These are phyloP conservation scores for Eumeta japonica DNA, from an alignment of 1,140 invertebrate genomes.

Conservation along the genomic window DNA sequence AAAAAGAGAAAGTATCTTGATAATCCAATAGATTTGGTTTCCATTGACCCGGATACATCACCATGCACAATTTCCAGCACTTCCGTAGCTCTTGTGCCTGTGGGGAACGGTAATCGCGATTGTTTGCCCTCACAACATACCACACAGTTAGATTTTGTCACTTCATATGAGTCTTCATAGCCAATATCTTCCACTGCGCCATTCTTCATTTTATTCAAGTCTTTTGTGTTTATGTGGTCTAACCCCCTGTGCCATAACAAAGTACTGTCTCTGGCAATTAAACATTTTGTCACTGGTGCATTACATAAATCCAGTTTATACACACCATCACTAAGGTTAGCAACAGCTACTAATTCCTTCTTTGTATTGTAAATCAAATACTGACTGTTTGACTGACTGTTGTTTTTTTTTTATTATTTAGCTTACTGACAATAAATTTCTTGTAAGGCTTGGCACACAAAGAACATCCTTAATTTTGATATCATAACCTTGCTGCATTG, in stretches of 20 bases:
- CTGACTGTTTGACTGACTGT: no score
- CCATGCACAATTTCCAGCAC: constrained; percentile 20
- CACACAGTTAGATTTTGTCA: constrained; percentile 11
- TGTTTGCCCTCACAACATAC: constrained; percentile 14
- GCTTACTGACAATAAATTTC: neutral
- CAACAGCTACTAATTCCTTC: constrained; percentile 1
- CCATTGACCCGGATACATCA: constrained; percentile 34
- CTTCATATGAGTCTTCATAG: constrained; percentile 8
- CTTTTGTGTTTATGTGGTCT: constrained; percentile 13
- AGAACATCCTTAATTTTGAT: constrained; percentile 2
- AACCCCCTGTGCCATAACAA: constrained; percentile 13
- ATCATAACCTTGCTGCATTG: neutral
- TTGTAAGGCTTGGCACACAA: constrained; percentile 1
- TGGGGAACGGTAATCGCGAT: constrained; percentile 11
- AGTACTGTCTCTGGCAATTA: neutral
- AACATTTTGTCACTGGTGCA: neutral
- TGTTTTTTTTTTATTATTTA: no score
- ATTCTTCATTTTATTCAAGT: constrained; percentile 13
- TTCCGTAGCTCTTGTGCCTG: constrained; percentile 8
- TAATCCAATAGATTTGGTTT: constrained; percentile 11
- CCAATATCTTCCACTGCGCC: constrained; percentile 9
- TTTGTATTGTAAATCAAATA: no score
- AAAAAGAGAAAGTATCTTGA: constrained; percentile 29
- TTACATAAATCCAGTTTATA: constrained; percentile 6
- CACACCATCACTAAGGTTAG: constrained; percentile 3